Conservation (phyloP, 2,797 vertebrate species). For the Hafferia zeledoni region DNA sequence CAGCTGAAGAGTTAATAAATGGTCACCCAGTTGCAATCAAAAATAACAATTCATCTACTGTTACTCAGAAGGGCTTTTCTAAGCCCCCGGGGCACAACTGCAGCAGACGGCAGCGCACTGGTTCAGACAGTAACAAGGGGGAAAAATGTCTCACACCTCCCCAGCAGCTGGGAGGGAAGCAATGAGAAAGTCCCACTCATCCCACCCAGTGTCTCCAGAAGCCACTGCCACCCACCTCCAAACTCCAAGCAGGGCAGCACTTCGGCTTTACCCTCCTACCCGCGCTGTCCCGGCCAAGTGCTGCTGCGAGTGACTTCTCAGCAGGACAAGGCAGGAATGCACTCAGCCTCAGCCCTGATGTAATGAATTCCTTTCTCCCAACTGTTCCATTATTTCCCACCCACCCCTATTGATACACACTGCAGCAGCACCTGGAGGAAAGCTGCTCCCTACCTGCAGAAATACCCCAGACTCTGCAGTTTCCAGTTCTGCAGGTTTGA, state of each 20-base stretch:
- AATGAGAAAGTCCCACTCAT: background rate
- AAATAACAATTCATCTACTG: constrained; percentile 30
- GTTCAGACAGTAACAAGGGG: background rate
- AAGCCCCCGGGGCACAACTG: background rate
- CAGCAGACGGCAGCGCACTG: background rate
- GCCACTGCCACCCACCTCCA: background rate
- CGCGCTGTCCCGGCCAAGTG: background rate
- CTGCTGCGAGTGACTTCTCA: background rate
- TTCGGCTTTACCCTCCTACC: background rate
- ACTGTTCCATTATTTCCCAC: background rate
- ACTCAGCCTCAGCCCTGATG: background rate
- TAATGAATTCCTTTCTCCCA: background rate
- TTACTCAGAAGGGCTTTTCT: constrained; percentile 9
- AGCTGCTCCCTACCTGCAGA: background rate
- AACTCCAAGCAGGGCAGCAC: background rate
- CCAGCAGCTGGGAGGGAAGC: background rate
- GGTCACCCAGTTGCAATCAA: constrained; percentile 16
- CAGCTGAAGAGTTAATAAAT: constrained; percentile 47
- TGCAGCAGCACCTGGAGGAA: background rate
- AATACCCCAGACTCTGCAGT: background rate
- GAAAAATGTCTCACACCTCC: background rate
- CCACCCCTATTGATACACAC: background rate
- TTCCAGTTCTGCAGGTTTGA: background rate
- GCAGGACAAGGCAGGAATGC: background rate
- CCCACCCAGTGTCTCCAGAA: background rate